Percentiles rank a stretch among this genome's conserved stretches.
Conservation (phyloP, 2,113 vertebrate genomes). For the Paraplagusia blochii region DNA sequence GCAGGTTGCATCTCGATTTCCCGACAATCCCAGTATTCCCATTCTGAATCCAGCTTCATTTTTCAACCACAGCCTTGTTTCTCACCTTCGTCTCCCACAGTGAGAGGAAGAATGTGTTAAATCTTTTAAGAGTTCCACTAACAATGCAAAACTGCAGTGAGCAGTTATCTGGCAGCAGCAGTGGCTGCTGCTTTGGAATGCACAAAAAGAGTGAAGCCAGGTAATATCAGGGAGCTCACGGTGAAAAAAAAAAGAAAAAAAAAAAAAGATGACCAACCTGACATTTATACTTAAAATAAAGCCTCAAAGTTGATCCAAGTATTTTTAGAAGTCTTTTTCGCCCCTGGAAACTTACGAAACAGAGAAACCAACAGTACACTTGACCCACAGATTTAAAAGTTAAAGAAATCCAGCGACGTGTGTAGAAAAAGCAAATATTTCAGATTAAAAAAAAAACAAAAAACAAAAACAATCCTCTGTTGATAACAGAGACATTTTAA, state of each 20-base stretch:
- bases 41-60: conserved; percentile 24
- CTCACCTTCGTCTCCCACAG: conserved; percentile 11
- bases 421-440: no score
- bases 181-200: neutral
- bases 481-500: no score
- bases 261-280: neutral
- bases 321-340: neutral
- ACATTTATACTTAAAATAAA: no score
- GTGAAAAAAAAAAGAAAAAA: no score
- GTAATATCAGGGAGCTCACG: neutral
- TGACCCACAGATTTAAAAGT: no score
- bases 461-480: no score
- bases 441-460: no score
- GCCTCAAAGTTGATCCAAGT: neutral
- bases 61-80: conserved; percentile 18
- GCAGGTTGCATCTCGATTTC: conserved; percentile 25
- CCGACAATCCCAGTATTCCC: conserved; percentile 26
- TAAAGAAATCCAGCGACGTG: no score
- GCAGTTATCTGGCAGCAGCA: conserved; percentile 11
- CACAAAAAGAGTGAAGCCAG: neutral
- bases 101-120: conserved; percentile 25
- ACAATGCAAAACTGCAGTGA: conserved; percentile 31
- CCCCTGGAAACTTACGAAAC: no score
- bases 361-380: no score
- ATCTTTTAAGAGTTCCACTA: conserved; percentile 44